Evolutionary conservation across 2,797 vertebrate species (phyloP).

Genomic region (Smutsia gigantea): DNA sequence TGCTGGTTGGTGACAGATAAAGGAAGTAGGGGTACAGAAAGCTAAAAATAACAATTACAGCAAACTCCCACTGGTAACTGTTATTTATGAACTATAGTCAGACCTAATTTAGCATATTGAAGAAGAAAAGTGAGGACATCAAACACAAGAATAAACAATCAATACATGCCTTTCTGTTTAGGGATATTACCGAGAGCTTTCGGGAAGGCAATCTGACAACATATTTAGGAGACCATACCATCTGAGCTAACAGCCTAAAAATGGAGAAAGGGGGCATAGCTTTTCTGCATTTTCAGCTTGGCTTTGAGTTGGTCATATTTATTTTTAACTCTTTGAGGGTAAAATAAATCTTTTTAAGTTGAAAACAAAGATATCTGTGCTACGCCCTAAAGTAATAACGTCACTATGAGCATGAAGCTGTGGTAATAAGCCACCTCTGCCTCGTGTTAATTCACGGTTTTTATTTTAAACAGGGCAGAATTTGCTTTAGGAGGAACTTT

Average conservation of each 20-base stretch:
- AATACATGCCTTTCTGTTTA: not conserved
- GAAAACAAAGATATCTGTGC: not conserved
- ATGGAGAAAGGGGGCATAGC: not conserved
- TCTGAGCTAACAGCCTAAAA: not conserved
- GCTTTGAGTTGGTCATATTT: not conserved
- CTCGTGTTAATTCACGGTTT: not conserved
- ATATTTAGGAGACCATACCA: not conserved
- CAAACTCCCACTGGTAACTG: not conserved
- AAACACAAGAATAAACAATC: not conserved
- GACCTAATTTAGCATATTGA: not conserved
- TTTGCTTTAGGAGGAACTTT: not conserved
- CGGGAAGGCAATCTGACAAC: not conserved
- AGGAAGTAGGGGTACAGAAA: not conserved
- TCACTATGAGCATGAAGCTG: not conserved
- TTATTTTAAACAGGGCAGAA: not conserved
- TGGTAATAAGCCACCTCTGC: not conserved
- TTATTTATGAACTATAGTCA: not conserved
- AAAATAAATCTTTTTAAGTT: not conserved
- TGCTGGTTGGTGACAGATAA: not conserved
- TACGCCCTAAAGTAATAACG: not conserved
- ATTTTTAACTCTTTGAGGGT: conserved; percentile 7
- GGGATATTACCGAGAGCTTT: not conserved
- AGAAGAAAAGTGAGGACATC: not conserved
- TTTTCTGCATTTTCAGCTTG: not conserved
- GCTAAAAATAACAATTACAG: not conserved